These are phyloP conservation scores for Agriopis aurantiaria DNA, from an alignment of 2,888 invertebrate species.

Conservation along the genomic window DNA sequence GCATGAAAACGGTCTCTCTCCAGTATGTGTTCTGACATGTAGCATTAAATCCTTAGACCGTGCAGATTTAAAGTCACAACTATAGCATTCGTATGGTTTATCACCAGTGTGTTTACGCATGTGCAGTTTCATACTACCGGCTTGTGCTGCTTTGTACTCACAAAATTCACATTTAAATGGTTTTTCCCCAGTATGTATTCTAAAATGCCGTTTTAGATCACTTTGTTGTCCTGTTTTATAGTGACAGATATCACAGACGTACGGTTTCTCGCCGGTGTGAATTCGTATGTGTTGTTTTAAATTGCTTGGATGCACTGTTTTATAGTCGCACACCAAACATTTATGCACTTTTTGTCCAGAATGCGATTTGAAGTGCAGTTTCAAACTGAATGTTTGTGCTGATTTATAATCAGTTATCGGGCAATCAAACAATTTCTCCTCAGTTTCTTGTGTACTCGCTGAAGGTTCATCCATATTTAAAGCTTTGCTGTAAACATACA, in stretches of 20 bases:
- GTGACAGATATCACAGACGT: slow-evolving; percentile 6
- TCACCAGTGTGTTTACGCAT: slow-evolving; percentile 7
- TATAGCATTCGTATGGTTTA: not conserved
- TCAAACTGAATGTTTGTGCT: not conserved
- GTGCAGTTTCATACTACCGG: slow-evolving; percentile 4
- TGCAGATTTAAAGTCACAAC: slow-evolving; percentile 1
- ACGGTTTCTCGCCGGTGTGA: slow-evolving; percentile 9
- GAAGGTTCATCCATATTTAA: slow-evolving; percentile 4
- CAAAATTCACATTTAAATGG: slow-evolving; percentile 1
- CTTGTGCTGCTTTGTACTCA: slow-evolving; percentile 5
- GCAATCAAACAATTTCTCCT: not conserved
- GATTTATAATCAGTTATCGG: slow-evolving; percentile 5
- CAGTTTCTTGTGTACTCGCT: slow-evolving; percentile 1
- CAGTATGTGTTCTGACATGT: slow-evolving; percentile 6
- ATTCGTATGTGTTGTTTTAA: not conserved
- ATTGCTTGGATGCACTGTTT: not conserved
- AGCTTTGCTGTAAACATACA: not conserved
- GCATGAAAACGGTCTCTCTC: slow-evolving; percentile 10
- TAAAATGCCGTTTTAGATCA: slow-evolving; percentile 5
- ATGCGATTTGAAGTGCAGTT: not conserved
- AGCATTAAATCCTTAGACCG: not conserved
- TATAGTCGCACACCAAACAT: not conserved
- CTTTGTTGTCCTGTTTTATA: slow-evolving; percentile 1
- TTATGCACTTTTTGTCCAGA: not conserved
- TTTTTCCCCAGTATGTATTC: slow-evolving; percentile 3